Conservation (phyloP, 2,888 invertebrate species). For the Luperina nickerlii region DNA sequence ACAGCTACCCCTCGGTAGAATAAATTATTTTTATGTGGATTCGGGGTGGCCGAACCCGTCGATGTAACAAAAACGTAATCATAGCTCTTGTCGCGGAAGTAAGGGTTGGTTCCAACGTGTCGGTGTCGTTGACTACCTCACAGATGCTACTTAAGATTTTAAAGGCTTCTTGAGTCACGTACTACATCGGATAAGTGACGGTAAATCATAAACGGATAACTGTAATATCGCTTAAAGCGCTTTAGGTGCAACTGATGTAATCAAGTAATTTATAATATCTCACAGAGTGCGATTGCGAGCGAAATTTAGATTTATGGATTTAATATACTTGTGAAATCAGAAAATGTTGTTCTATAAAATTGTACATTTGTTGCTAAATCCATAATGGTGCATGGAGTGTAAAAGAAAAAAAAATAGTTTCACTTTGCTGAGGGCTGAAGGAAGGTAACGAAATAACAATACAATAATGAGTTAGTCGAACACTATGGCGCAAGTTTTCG, state of each 20-base stretch:
- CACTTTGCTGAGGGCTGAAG: conserved; percentile 1
- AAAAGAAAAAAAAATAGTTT: not conserved
- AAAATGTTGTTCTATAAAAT: not conserved
- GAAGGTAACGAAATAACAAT: conserved; percentile 30
- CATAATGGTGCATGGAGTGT: not conserved
- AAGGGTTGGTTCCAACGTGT: conserved; percentile 82
- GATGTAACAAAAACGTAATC: conserved; percentile 83
- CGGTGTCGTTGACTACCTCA: conserved; percentile 74
- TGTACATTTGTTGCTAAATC: not conserved
- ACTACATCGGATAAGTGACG: conserved; percentile 33
- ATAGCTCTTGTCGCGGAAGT: conserved; percentile 83
- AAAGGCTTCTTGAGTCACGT: conserved; percentile 62
- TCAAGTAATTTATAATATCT: conserved; percentile 32
- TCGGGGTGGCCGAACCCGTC: conserved; percentile 86
- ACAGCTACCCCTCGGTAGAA: conserved; percentile 86
- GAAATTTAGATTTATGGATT: conserved; percentile 34
- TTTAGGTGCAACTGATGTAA: conserved; percentile 41
- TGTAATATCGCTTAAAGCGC: conserved; percentile 11
- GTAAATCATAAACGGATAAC: conserved; percentile 43
- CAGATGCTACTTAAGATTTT: conserved; percentile 77
- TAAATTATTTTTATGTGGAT: conserved; percentile 88
- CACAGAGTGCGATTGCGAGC: conserved; percentile 23
- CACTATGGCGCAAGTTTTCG: conserved; percentile 74
- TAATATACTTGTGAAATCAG: conserved; percentile 21
- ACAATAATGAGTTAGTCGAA: conserved; percentile 66